A percentile compares a stretch with the other conserved stretches of the same genome.
Evolutionary conservation across 2,888 invertebrate genomes (phyloP).

Genomic region (Trissoscelio sp.): DNA sequence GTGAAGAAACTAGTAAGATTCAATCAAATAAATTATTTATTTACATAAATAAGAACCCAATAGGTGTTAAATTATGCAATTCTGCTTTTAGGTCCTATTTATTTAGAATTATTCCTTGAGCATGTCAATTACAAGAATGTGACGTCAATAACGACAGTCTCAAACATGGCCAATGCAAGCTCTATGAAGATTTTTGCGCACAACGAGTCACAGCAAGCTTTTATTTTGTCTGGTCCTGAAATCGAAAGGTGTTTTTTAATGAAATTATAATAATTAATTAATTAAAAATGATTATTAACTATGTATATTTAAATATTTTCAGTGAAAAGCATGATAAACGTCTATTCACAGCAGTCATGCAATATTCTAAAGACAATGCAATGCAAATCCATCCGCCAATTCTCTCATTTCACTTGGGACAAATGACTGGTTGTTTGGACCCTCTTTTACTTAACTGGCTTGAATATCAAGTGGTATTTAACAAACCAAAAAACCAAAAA

Average conservation of each 20-base stretch:
- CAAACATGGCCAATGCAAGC: conserved; percentile 81
- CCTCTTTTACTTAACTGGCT: conserved; percentile 88
- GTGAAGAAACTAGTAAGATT: conserved; percentile 84
- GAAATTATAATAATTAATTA: too few relatives aligned
- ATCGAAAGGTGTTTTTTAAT: conserved; percentile 68
- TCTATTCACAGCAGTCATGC: conserved; percentile 77
- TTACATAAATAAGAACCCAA: too few relatives aligned
- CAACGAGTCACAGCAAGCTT: conserved; percentile 84
- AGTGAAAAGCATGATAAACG: conserved; percentile 75
- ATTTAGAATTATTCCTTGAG: conserved; percentile 86
- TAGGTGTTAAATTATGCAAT: too few relatives aligned
- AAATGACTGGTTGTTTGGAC: conserved; percentile 86
- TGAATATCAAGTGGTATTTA: conserved; percentile 84
- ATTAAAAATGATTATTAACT: too few relatives aligned
- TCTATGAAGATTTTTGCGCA: conserved; percentile 85
- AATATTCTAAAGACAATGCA: conserved; percentile 77
- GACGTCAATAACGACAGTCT: conserved; percentile 79
- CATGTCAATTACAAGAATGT: conserved; percentile 82
- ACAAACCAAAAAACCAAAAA: conserved; percentile 72
- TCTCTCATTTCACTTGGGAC: conserved; percentile 84
- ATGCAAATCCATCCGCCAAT: conserved; percentile 84
- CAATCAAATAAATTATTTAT: too few relatives aligned
- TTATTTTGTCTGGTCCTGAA: conserved; percentile 86
- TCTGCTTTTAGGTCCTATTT: conserved; percentile 85
- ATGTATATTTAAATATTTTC: not conserved